Evolutionary conservation across 2,797 vertebrate species (phyloP).

Genomic region (Muraenolepis orangiensis): DNA sequence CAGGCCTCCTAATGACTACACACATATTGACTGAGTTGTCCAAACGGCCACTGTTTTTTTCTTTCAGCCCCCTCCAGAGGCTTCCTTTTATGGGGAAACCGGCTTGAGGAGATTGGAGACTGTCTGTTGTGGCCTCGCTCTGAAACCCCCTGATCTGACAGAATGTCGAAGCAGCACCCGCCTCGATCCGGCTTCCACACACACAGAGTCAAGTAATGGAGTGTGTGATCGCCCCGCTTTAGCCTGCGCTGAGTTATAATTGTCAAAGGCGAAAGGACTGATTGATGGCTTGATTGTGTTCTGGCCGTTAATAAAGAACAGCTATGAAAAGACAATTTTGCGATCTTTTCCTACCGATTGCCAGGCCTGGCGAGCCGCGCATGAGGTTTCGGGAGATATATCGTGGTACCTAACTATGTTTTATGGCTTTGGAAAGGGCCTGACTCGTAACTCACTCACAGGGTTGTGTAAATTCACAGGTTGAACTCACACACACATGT

Average conservation of each 20-base stretch:
- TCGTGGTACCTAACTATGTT: constrained; percentile 40
- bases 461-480: constrained; percentile 57
- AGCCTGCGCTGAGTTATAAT: constrained; percentile 15
- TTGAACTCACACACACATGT: constrained; percentile 45
- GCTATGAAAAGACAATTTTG: background rate
- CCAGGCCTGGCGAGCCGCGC: constrained; percentile 3
- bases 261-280: constrained; percentile 35
- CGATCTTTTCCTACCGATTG: constrained; percentile 6
- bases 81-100: constrained; percentile 45
- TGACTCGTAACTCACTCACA: constrained; percentile 62
- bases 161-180: constrained; percentile 50
- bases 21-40: constrained; percentile 67
- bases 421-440: constrained; percentile 47
- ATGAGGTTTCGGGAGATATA: constrained; percentile 32
- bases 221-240: constrained; percentile 18
- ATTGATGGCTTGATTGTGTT: constrained; percentile 33
- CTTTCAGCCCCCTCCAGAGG: constrained; percentile 47
- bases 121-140: constrained; percentile 48
- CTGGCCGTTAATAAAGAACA: constrained; percentile 11
- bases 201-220: constrained; percentile 39
- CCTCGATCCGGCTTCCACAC: constrained; percentile 26
- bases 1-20: constrained; percentile 66
- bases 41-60: constrained; percentile 50
- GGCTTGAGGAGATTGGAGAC: constrained; percentile 48
- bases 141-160: constrained; percentile 45